phyloP scores from a whole-genome alignment of 2,113 vertebrate species.

The Proteles cristata region DNA sequence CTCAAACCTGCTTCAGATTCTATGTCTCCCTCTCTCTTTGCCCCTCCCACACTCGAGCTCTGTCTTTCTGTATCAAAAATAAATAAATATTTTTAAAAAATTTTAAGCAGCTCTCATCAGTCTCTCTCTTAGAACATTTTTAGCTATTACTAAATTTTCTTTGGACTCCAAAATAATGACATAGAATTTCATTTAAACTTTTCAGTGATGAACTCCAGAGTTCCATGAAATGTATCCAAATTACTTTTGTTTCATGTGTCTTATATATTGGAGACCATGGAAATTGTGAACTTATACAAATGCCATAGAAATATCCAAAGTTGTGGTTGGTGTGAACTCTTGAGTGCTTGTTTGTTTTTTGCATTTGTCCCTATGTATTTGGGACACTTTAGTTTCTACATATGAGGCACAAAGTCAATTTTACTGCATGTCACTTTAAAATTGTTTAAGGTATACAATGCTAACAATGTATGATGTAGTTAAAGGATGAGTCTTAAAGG shows the following conservation, averaged over 20 bases:
- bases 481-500: neutral
- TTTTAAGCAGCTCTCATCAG: neutral
- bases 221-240: neutral
- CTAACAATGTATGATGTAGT: neutral
- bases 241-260: conserved; percentile 10
- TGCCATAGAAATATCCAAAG: neutral
- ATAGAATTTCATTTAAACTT: conserved; percentile 18
- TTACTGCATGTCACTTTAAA: neutral
- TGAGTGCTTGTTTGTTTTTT: neutral
- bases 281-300: neutral
- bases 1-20: too few species aligned
- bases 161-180: neutral
- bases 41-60: too few species aligned
- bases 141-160: neutral
- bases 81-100: too few species aligned
- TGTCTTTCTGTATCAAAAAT: too few species aligned
- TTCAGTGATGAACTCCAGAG: neutral
- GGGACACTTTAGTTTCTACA: neutral
- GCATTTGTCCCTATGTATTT: neutral
- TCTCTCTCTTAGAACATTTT: neutral
- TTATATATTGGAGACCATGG: neutral
- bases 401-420: neutral
- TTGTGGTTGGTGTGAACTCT: neutral
- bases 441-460: neutral
- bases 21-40: too few species aligned